Evolutionary conservation across 2,888 invertebrate genomes (phyloP), one percentile per base, ranked within the genome.

Genomic region (Mythimna pallens): DNA sequence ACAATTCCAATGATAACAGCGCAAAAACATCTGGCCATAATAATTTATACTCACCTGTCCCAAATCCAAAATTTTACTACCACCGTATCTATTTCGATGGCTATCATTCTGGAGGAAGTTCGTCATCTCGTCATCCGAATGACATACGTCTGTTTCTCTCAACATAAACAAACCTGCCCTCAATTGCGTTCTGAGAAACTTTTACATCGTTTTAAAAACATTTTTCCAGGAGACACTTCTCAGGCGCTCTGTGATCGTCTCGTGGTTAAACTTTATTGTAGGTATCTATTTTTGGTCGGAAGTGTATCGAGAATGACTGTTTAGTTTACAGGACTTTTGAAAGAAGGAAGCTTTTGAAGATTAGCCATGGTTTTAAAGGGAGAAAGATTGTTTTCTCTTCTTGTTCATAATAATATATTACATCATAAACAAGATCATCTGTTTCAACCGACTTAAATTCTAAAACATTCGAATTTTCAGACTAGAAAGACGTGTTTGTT

Each of bases 91-190:
- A 93, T 93, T 92, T 90, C 81, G 70, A 89, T 82, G 74, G 76
- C 88, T 83, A 90, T 90, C 89, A 88, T 87, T 88, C 83, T 86
- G 80, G 78, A 87, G 89, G 91, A 88, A 89, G 85, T 83, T 83
- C 81, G 87, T 85, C 91, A 89, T 90, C 89, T 79, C 84, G 65
- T 84, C 89, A 86, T 88, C 83, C 87, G 86, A 93, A 92, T 95
- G 95, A 94, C 95, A 95, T 93, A 92, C 93, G 88, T 89, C 89
- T 89, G 89, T 87, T 89, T 86, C 86, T 89, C 88, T 82, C 89
- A 93, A 90, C 89, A 89, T 93, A 95, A 95, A 95, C 95, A 95
- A 90, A 90, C 89, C 91, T 93, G 95, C 89, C 93, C 94, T 90
- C 93, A 89, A 93, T 95, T 89, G 87, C 85, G 85, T 95, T 96